Base-by-base conservation (phyloP, 2,113 vertebrate species). In the Spermophilus dauricus region DNA sequence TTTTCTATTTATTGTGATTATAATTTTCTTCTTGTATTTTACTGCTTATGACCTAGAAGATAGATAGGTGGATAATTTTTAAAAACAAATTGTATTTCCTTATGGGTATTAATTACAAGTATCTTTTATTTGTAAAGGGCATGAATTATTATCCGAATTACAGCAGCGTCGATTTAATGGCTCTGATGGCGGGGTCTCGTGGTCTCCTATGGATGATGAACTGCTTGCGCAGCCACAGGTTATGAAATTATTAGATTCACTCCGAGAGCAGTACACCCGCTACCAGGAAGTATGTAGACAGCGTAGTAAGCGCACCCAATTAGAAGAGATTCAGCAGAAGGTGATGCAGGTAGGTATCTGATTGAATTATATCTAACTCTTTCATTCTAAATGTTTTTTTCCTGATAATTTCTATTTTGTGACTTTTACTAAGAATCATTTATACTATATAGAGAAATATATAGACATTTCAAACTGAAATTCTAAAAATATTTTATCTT, bases 191-290 rank as follows among this genome's bases (percentile, higher is more conserved):
- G 99, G 99, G 3, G 99, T 99, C 0, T 99, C 99, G 2, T 99
- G 99, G 99, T 99, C 99, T 58, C 99, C 99, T 0, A 99, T 99
- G 99, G 99, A 99, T 42, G 99, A 99, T 45, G 99, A 99, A 95
- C 99, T 99, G 37, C 98, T 99, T 97, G 99, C 99, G 89, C 99
- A 99, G 98, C 99, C 99, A 17, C 99, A 99, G 98, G 99, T 99
- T 65, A 99, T 99, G 99, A 99, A 99, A 98, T 99, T 99, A 58
- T 75, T 99, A 26, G 99, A 99, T 98, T 99, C 99, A 0, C 99
- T 99, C 78, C 98, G 99, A 86, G 99, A 99, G 95, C 99, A 99
- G 56, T 99, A 99, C 94, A 99, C 99, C 0, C 99, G 99, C 87
- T 99, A 99, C 98, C 99, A 99, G 98, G 99, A 99, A 96, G 99